Base-by-base conservation (phyloP, 2,797 vertebrate genomes). In the Sorex maritimensis region DNA sequence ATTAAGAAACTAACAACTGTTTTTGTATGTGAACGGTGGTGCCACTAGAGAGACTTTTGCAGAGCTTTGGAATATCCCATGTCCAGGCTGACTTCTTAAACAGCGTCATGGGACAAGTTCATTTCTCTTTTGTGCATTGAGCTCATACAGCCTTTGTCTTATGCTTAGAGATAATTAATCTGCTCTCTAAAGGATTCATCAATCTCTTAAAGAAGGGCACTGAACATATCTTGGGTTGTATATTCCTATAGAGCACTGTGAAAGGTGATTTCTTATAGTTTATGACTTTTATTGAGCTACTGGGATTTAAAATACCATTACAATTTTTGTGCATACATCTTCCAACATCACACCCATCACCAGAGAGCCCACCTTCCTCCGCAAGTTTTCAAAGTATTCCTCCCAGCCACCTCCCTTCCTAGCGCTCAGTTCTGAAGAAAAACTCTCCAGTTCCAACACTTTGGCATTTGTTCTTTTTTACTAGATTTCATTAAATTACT, bases 21-120 rank as follows among this genome's bases (percentile, higher is more conserved):
- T 88, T 94, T 49, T 73, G 41, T 52, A 24, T 94, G 30, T 81
- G 63, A 86, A 89, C 65, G n/a, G 11, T 93, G 52, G 8, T 34
- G 68, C 41, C 83, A n/a, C 21, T 52, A 15, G 23, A 10, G 19
- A 23, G 6, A 2, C 34, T 77, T 77, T 6, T 26, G 46, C 5
- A 52, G 12, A 91, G n/a, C n/a, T 69, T 44, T 71, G 69, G 63
- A 86, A 81, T 23, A 24, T n/a, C 9, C 30, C 26, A 49, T 67
- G 41, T 65, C 15, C 7, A 12, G n/a, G 55, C 49, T 26, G 10
- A 23, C 7, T 1, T 30, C 2, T 2, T 73, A 14, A 68, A 2
- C 0, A 23, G 65, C 21, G 3, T 72, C 52, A 82, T 0, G 12
- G 80, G 10, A 9, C 83, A 55, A 78, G 2, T n/a, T 28, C 24